Conservation (phyloP, 37 sponge, comb jelly and placozoan species). For the Dysidea cf. avara region DNA sequence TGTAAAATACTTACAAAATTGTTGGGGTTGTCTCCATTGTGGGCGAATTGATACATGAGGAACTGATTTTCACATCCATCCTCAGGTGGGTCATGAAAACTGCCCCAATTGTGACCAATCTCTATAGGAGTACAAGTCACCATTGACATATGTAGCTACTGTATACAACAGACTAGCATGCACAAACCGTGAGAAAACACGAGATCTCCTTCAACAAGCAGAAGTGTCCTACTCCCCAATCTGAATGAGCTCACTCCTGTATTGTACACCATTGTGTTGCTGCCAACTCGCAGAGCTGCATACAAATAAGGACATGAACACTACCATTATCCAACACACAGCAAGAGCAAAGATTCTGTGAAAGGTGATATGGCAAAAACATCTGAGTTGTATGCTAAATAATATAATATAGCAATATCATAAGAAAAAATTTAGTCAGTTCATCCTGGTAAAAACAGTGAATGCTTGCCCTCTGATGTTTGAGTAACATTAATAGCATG, state of each 20-base stretch:
- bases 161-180: not conserved
- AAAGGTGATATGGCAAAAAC: too few relatives aligned
- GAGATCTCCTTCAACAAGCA: conserved; percentile 16
- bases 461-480: not conserved
- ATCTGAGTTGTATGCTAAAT: too few relatives aligned
- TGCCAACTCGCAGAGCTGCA: conserved; percentile 53
- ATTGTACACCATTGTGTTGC: conserved; percentile 43
- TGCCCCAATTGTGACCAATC: conserved; percentile 86
- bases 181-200: conserved; percentile 32
- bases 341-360: too few relatives aligned
- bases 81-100: conserved; percentile 64
- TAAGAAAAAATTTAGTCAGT: too few relatives aligned
- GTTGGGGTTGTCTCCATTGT: conserved; percentile 32
- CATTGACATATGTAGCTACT: too few relatives aligned
- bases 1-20: conserved; percentile 36
- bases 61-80: conserved; percentile 2
- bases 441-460: too few relatives aligned
- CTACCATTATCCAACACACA: too few relatives aligned
- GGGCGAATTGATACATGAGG: conserved; percentile 53
- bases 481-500: not conserved
- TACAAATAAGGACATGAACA: too few relatives aligned
- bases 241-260: conserved; percentile 40
- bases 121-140: too few relatives aligned
- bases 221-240: not conserved
- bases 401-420: too few relatives aligned